These are phyloP conservation scores for Leptopilina drosophilae DNA, from an alignment of 2,888 invertebrate genomes.

Conservation along the genomic window DNA sequence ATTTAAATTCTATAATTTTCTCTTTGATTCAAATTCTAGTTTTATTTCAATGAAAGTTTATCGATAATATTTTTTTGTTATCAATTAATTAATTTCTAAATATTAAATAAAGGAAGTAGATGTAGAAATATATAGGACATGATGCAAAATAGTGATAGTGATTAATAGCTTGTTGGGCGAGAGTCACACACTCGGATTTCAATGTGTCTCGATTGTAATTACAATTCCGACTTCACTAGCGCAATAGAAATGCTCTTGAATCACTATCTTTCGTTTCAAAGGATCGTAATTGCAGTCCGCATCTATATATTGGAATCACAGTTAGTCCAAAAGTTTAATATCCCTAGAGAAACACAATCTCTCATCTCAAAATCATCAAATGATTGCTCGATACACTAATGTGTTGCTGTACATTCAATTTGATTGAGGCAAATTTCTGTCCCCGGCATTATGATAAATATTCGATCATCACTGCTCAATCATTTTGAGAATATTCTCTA, in stretches of 20 bases:
- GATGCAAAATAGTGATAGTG: not conserved
- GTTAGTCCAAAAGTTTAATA: constrained; percentile 31
- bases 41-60: no score
- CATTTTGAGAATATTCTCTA: no score
- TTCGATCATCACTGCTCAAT: no score
- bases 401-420: not conserved
- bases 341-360: constrained; percentile 2
- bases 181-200: not conserved
- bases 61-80: no score
- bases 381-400: not conserved
- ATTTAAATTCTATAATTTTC: no score
- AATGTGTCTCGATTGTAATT: constrained; percentile 15
- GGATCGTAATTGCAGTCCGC: constrained; percentile 16
- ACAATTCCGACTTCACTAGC: constrained; percentile 2
- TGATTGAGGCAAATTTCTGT: not conserved
- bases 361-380: constrained; percentile 13
- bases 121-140: no score
- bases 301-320: constrained; percentile 8
- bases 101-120: no score
- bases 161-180: constrained; percentile 1
- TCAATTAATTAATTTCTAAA: no score
- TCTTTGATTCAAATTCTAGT: no score
- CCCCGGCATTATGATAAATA: no score
- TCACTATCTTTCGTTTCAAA: constrained; percentile 31
- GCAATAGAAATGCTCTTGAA: constrained; percentile 16